A percentile compares a stretch with the other conserved stretches of the same genome.
phyloP scores from a whole-genome alignment of 2,797 vertebrate species.

The Spheniscus humboldti region DNA sequence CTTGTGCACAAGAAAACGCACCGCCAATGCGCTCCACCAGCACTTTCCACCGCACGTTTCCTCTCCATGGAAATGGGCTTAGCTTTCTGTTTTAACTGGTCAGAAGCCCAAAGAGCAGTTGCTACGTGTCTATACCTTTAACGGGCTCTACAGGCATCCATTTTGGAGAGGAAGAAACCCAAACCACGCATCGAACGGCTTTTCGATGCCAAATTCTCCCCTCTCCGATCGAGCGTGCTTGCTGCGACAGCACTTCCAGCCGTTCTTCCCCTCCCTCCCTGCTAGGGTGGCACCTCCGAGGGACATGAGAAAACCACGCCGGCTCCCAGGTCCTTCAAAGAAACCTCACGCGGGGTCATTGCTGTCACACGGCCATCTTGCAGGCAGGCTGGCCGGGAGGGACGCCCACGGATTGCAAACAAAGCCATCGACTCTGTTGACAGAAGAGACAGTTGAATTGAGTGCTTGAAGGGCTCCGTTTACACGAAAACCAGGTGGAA shows the following conservation, averaged over 20 bases:
- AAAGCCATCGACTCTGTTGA: background rate
- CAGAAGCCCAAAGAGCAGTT: background rate
- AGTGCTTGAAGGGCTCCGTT: background rate
- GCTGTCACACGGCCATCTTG: background rate
- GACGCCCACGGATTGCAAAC: background rate
- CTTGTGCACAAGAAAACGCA: accelerated
- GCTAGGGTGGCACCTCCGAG: background rate
- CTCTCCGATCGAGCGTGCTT: background rate
- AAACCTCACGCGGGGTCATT: background rate
- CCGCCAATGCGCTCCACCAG: background rate
- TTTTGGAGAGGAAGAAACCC: background rate
- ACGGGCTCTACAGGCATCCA: background rate
- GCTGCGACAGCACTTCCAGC: background rate
- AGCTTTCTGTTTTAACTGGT: background rate
- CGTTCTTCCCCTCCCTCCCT: background rate
- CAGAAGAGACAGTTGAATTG: background rate
- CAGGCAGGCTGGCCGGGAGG: background rate
- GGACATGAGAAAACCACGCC: accelerated
- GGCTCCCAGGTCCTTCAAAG: background rate
- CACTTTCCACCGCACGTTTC: accelerated
- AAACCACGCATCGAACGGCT: background rate
- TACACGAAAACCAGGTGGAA: background rate
- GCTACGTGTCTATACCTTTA: accelerated
- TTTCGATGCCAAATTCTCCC: background rate
- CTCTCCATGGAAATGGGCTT: background rate